Percentiles rank a stretch among this genome's conserved stretches.
These are phyloP conservation scores for Lepus townsendii DNA, from an alignment of 2,797 vertebrate genomes.

Conservation along the genomic window DNA sequence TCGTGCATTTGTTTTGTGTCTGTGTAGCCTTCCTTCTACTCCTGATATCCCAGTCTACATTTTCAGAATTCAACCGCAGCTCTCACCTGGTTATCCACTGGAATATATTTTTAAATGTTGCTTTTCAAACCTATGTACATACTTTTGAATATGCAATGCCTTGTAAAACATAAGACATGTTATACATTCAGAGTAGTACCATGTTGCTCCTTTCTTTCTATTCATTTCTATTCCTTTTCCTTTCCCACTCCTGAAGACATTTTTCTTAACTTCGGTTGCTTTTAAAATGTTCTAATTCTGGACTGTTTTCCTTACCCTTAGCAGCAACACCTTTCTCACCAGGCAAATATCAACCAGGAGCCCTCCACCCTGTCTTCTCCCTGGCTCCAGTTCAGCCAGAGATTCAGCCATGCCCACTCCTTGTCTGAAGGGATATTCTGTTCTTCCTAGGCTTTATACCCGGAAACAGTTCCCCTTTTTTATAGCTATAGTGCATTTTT, in stretches of 20 bases:
- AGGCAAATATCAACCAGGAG: neutral
- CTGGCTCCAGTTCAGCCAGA: neutral
- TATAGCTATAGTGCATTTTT: neutral
- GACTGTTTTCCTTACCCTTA: neutral
- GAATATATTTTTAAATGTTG: neutral
- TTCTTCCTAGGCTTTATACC: neutral
- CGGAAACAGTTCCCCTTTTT: neutral
- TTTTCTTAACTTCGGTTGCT: neutral
- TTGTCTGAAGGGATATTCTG: neutral
- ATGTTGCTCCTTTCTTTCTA: neutral
- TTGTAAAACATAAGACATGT: neutral
- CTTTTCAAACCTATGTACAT: neutral
- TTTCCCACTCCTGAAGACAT: neutral
- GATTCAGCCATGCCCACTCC: neutral
- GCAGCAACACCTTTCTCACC: neutral
- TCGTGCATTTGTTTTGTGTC: neutral
- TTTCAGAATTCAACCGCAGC: neutral
- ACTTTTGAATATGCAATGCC: neutral
- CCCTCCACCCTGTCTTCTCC: neutral
- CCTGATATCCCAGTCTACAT: neutral
- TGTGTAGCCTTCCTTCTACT: neutral
- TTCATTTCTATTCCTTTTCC: slow-evolving; percentile 10
- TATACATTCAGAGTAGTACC: neutral
- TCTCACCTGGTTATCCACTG: neutral
- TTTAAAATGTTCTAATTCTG: neutral